These are phyloP conservation scores for Chironomus striatipennis DNA, from an alignment of 1,140 invertebrate genomes.

Conservation along the genomic window DNA sequence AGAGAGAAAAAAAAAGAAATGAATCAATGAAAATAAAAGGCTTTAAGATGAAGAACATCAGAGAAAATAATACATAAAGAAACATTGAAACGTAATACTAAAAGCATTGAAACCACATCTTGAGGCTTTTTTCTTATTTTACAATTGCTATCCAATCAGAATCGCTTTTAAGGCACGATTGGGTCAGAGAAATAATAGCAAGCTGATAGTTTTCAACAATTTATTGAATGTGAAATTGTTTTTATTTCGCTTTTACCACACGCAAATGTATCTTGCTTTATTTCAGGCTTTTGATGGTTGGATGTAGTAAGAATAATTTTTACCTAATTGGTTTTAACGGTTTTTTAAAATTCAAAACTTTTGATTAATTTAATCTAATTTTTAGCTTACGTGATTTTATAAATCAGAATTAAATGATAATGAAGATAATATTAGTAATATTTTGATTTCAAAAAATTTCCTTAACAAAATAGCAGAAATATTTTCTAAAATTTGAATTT, in stretches of 20 bases:
- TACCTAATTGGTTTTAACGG: too few species aligned
- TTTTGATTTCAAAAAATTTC: too few species aligned
- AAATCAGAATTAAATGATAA: too few species aligned
- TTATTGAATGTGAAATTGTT: not conserved
- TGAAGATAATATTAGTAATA: too few species aligned
- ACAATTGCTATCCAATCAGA: constrained; percentile 12
- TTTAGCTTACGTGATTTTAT: too few species aligned
- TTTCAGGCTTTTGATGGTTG: not conserved
- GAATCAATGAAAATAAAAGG: not conserved
- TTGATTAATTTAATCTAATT: too few species aligned
- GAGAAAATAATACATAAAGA: too few species aligned
- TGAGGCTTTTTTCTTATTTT: constrained; percentile 13
- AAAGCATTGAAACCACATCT: not conserved
- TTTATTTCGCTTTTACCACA: not conserved
- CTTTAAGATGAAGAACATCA: not conserved
- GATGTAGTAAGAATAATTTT: too few species aligned
- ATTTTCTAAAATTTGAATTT: too few species aligned
- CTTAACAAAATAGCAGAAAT: too few species aligned
- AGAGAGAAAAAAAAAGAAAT: not conserved
- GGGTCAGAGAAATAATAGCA: constrained; percentile 11
- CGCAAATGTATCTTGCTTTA: not conserved
- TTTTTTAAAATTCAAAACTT: too few species aligned
- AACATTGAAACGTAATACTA: too few species aligned
- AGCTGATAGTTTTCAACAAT: constrained; percentile 9
- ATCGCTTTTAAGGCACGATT: not conserved